Base-by-base conservation (phyloP, 2,113 vertebrate genomes). In the Hystrix brachyura region DNA sequence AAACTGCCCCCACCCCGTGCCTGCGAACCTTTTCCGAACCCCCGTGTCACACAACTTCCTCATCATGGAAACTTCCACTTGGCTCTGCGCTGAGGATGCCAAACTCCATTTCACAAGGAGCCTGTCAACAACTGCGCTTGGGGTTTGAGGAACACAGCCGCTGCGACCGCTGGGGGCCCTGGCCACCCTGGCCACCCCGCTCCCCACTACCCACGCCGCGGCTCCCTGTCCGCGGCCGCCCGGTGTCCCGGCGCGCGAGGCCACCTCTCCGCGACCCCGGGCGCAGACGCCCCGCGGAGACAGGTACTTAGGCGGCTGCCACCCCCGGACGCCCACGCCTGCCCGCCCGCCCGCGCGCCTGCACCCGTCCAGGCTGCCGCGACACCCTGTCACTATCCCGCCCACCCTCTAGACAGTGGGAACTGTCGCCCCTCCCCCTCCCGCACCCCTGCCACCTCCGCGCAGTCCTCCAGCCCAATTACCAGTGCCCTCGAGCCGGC, bases 11-110 rank as follows among this genome's bases (percentile, higher is more conserved):
- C 60, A 55, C 55, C 71, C 72, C 15, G 29, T 18, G 91, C 76
- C 94, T 85, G 97, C 96, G 92, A 96, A 88, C 93, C 97, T 98
- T 97, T 95, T 94, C 94, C 86, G 92, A 97, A 97, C 94, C 95
- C 97, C 94, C 53, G 85, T 95, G 95, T 97, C 97, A 96, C 87
- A 97, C 94, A 98, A 98, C 97, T 98, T 98, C 97, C 98, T 98
- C 97, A 98, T 98, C 98, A 98, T 98, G 98, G 98, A 98, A 98
- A 98, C 98, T 98, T 98, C 98, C 98, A 98, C 97, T 97, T 46
- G 91, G 95, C 93, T 97, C 95, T 48, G 97, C 90, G 93, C 96
- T 53, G 87, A 97, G 72, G 96, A 97, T 97, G 97, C 96, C 98
- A 97, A 96, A 98, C 97, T 98, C 90, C 94, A 97, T 97, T 97